These are phyloP conservation scores for Mesocentrotus franciscanus DNA, from an alignment of 53 echinoderm and acorn worm species.

Conservation along the genomic window DNA sequence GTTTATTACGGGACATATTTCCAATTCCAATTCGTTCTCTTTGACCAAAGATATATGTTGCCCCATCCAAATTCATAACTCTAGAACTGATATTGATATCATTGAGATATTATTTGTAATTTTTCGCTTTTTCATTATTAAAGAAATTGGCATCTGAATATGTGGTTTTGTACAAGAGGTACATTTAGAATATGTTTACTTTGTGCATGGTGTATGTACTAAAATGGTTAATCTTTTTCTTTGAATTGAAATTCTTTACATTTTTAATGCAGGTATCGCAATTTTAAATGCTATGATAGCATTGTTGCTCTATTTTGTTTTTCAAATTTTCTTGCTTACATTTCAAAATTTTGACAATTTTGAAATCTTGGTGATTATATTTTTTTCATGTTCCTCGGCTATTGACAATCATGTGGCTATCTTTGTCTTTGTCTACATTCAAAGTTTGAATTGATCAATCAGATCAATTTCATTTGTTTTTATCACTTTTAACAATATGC, in stretches of 20 bases:
- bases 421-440: not conserved
- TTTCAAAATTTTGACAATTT: not conserved
- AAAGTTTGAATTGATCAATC: not conserved
- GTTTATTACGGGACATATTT: not conserved
- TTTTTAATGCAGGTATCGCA: too few relatives aligned
- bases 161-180: not conserved
- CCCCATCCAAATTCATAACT: not conserved
- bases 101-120: not conserved
- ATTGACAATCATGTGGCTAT: conserved; percentile 11
- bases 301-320: not conserved
- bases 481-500: conserved; percentile 35
- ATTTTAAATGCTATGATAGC: not conserved
- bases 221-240: not conserved
- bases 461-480: not conserved
- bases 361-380: not conserved
- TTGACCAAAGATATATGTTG: not conserved
- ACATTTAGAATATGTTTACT: not conserved
- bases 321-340: not conserved
- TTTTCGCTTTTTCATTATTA: not conserved
- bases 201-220: not conserved
- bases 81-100: not conserved
- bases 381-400: not conserved
- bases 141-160: not conserved
- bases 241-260: not conserved
- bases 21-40: not conserved